Conservation (phyloP, 2,888 invertebrate species). For the Drosophila neutralis region DNA sequence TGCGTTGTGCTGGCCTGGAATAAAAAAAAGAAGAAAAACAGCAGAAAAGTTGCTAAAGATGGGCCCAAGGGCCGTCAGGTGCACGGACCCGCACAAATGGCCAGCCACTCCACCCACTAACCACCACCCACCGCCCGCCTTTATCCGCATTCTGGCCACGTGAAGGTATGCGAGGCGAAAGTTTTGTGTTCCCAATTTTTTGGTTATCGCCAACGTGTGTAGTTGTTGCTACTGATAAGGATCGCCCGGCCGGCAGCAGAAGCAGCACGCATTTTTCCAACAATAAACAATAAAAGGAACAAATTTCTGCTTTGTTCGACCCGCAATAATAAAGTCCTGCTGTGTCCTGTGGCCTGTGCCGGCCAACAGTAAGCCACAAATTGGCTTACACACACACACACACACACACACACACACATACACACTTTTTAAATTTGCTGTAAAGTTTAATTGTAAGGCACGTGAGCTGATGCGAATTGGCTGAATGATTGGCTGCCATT, state of each 20-base stretch:
- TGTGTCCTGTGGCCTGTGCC: constrained; percentile 6
- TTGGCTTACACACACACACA: constrained; percentile 9
- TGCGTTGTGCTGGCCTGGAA: constrained; percentile 23
- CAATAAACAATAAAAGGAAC: constrained; percentile 22
- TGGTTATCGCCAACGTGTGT: constrained; percentile 59
- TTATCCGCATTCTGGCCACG: background rate
- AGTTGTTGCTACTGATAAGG: constrained; percentile 46
- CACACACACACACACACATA: background rate
- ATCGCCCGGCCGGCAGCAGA: constrained; percentile 40
- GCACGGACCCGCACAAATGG: constrained; percentile 69
- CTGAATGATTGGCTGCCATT: constrained; percentile 14
- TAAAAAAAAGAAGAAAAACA: background rate
- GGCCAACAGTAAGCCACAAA: constrained; percentile 46
- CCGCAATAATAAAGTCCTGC: constrained; percentile 15
- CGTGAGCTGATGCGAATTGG: constrained; percentile 36
- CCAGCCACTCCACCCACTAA: constrained; percentile 23
- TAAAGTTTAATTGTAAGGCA: constrained; percentile 43
- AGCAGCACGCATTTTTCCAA: constrained; percentile 25
- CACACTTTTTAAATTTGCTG: constrained; percentile 18
- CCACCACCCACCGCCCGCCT: background rate
- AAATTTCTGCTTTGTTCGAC: constrained; percentile 35
- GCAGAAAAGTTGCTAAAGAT: constrained; percentile 44
- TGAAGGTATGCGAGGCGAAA: constrained; percentile 37
- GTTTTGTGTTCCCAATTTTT: constrained; percentile 64
- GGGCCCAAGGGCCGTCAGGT: constrained; percentile 49